A percentile compares a stretch with the other conserved stretches of the same genome.
phyloP scores from a whole-genome alignment of 2,888 invertebrate genomes.

The Idaea dimidiata region DNA sequence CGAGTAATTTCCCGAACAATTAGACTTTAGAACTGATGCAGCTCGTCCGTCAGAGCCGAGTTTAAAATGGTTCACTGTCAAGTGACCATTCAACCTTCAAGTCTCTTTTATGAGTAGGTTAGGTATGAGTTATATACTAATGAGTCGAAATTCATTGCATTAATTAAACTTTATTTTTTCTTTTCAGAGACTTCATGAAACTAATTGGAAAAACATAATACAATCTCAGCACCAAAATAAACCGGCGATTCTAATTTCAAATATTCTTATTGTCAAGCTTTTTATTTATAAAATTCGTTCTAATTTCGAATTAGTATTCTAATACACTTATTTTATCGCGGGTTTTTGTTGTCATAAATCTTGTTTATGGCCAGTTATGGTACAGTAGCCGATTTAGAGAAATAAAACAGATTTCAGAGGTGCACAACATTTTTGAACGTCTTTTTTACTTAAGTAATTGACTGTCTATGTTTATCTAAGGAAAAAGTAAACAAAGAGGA shows the following conservation, averaged over 20 bases:
- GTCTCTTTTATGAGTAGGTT: too few relatives aligned
- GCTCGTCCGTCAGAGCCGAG: too few relatives aligned
- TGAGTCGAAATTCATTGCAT: not conserved
- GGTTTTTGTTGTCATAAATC: conserved; percentile 6
- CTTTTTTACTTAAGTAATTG: not conserved
- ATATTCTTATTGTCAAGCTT: not conserved
- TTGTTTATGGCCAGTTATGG: conserved; percentile 1
- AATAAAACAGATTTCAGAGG: conserved; percentile 27
- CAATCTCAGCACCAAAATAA: not conserved
- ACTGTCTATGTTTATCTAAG: too few relatives aligned
- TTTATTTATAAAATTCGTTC: not conserved
- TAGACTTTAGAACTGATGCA: too few relatives aligned
- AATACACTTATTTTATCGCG: conserved; percentile 11
- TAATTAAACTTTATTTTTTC: conserved; percentile 10
- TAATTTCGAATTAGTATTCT: not conserved
- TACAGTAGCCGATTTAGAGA: conserved; percentile 40
- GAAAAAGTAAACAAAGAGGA: too few relatives aligned
- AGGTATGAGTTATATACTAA: too few relatives aligned
- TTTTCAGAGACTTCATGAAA: conserved; percentile 41
- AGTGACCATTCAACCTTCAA: too few relatives aligned
- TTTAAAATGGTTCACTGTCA: too few relatives aligned
- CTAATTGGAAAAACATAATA: conserved; percentile 19
- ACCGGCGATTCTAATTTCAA: not conserved
- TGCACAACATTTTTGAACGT: conserved; percentile 29
- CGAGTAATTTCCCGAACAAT: too few relatives aligned